Conservation (phyloP, 2,888 invertebrate genomes). For the Odontomyia ornata region DNA sequence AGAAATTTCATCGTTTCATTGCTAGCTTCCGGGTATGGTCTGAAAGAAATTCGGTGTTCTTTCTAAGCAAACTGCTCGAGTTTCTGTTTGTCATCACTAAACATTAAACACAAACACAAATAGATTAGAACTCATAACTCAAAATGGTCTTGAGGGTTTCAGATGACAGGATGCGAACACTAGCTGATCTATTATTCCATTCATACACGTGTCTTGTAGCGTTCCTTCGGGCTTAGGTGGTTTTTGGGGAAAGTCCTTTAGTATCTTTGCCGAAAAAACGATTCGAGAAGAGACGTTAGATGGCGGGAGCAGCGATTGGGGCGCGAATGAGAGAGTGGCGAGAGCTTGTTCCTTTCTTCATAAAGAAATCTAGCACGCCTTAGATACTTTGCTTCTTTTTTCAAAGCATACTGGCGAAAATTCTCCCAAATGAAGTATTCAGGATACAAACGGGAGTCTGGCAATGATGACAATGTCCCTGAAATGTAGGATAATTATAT, state of each 20-base stretch:
- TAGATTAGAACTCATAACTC: slow-evolving; percentile 38
- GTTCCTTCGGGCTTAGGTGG: neutral
- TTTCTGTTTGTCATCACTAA: slow-evolving; percentile 30
- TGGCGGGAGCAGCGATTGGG: too few species aligned
- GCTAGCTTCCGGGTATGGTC: neutral
- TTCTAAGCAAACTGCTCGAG: slow-evolving; percentile 2
- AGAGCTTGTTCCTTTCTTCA: too few species aligned
- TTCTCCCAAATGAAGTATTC: neutral
- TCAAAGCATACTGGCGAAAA: neutral
- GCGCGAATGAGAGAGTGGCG: too few species aligned
- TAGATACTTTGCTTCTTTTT: too few species aligned
- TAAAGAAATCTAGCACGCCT: too few species aligned
- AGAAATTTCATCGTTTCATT: neutral
- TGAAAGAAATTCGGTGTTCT: neutral
- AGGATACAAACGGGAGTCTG: neutral
- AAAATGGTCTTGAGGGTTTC: slow-evolving; percentile 22
- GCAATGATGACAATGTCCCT: neutral
- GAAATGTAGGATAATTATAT: neutral
- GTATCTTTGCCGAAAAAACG: too few species aligned
- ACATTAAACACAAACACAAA: slow-evolving; percentile 34
- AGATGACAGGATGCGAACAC: slow-evolving; percentile 17
- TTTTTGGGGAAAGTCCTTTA: neutral
- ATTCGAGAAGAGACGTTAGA: too few species aligned
- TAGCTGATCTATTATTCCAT: slow-evolving; percentile 15
- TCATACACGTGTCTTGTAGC: slow-evolving; percentile 20